A percentile compares a stretch with the other conserved stretches of the same genome.
Conservation (phyloP, 2,113 vertebrate species). For the Lucifuga dentata region DNA sequence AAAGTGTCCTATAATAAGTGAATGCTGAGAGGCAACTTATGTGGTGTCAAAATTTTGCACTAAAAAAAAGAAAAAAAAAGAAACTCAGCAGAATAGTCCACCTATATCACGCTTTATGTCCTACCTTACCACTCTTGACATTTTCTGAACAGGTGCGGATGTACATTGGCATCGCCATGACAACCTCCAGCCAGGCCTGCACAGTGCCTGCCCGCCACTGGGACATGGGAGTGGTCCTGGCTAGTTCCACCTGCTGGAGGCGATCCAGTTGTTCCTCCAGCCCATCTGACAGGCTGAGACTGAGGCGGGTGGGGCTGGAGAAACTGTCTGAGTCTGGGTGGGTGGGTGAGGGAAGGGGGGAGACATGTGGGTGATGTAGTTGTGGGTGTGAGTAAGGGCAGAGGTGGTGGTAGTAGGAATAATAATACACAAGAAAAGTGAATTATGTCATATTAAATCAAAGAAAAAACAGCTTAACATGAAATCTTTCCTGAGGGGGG, state of each 20-base stretch:
- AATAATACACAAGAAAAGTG: constrained; percentile 46
- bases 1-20: neutral
- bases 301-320: constrained; percentile 84
- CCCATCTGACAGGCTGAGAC: constrained; percentile 85
- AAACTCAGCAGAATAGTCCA: too few species aligned
- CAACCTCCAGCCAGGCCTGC: constrained; percentile 91
- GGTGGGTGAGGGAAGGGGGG: constrained; percentile 48
- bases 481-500: neutral
- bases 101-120: too few species aligned
- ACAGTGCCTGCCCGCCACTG: constrained; percentile 89
- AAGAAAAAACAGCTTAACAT: constrained; percentile 12
- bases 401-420: constrained; percentile 54
- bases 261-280: constrained; percentile 87
- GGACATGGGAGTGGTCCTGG: constrained; percentile 86
- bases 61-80: too few species aligned
- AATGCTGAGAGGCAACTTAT: neutral
- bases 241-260: constrained; percentile 89
- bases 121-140: constrained; percentile 90
- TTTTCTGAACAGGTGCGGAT: constrained; percentile 88
- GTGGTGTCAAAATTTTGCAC: too few species aligned
- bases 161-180: constrained; percentile 94
- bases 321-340: constrained; percentile 87
- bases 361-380: constrained; percentile 49
- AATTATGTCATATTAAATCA: neutral
- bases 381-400: constrained; percentile 61